These are phyloP conservation scores for Triops cancriformis DNA, from an alignment of 1,140 invertebrate species.

Conservation along the genomic window DNA sequence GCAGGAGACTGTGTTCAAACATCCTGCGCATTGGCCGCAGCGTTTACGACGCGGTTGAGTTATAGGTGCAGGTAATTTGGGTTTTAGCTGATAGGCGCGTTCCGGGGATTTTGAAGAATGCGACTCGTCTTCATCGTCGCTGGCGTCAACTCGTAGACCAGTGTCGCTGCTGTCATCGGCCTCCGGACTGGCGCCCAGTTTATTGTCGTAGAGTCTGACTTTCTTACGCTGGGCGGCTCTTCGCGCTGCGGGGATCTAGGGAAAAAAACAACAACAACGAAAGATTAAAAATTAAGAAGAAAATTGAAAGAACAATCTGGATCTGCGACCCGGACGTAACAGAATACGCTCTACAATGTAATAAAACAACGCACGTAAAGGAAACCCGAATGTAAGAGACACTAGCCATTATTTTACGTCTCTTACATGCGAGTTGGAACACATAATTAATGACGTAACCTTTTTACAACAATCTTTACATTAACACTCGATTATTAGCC, in stretches of 20 bases:
- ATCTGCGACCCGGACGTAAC: too few relatives aligned
- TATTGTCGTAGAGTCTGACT: background rate
- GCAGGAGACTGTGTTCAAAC: conserved; percentile 4
- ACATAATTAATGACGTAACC: too few relatives aligned
- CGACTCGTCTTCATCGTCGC: background rate
- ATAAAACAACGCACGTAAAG: too few relatives aligned
- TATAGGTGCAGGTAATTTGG: background rate
- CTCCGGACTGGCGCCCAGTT: background rate
- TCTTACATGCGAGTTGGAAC: too few relatives aligned
- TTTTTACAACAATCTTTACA: too few relatives aligned
- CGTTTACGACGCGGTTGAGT: conserved; percentile 10
- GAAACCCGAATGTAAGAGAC: too few relatives aligned
- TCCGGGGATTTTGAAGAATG: background rate
- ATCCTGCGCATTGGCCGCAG: conserved; percentile 17
- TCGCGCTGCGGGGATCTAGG: background rate
- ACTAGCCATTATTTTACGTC: too few relatives aligned
- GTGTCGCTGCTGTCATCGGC: background rate
- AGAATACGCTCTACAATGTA: too few relatives aligned
- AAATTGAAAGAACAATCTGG: too few relatives aligned
- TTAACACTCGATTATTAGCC: too few relatives aligned
- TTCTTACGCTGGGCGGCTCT: background rate
- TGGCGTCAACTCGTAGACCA: background rate
- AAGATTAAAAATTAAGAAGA: too few relatives aligned
- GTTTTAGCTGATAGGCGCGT: background rate
- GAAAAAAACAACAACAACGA: background rate